Percentiles rank a stretch among this genome's conserved stretches.
Conservation (phyloP, 2,797 vertebrate species). For the Enteromius anoplus region DNA sequence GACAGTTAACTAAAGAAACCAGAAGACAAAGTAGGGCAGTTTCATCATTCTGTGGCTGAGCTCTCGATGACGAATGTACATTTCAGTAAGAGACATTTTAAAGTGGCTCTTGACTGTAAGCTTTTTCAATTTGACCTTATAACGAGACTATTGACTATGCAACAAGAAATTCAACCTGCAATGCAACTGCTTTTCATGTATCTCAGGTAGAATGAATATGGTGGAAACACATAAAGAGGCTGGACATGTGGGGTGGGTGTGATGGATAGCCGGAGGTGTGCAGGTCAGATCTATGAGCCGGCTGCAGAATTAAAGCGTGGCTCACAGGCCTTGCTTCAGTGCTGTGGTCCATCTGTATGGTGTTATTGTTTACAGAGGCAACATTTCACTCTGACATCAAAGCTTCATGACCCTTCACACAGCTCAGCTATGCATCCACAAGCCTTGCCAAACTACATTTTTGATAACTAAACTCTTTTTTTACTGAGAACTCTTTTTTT, state of each 20-base stretch:
- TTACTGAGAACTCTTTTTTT: not conserved
- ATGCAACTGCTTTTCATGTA: slow-evolving; percentile 17
- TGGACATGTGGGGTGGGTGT: slow-evolving; percentile 63
- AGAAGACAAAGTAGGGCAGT: slow-evolving; percentile 27
- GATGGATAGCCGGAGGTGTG: slow-evolving; percentile 75
- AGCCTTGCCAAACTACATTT: not conserved
- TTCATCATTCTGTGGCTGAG: slow-evolving; percentile 50
- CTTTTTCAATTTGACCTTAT: slow-evolving; percentile 56
- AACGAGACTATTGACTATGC: slow-evolving; percentile 54
- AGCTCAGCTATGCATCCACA: slow-evolving; percentile 17
- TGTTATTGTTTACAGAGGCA: slow-evolving; percentile 68
- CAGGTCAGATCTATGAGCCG: slow-evolving; percentile 74
- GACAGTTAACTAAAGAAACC: slow-evolving; percentile 42
- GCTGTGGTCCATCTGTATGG: slow-evolving; percentile 70
- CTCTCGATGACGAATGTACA: slow-evolving; percentile 72
- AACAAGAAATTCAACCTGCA: slow-evolving; percentile 64
- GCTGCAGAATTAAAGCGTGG: slow-evolving; percentile 72
- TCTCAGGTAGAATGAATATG: not conserved
- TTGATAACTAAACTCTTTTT: not conserved
- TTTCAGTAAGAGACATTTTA: slow-evolving; percentile 68
- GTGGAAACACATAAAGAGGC: not conserved
- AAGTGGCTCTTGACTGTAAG: slow-evolving; percentile 66
- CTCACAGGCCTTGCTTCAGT: slow-evolving; percentile 60
- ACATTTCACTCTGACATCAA: slow-evolving; percentile 73
- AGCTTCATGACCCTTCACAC: slow-evolving; percentile 48